Percentiles rank a stretch among this genome's conserved stretches.
phyloP scores from a whole-genome alignment of 1,140 invertebrate genomes.

The Chymomyza costata region DNA sequence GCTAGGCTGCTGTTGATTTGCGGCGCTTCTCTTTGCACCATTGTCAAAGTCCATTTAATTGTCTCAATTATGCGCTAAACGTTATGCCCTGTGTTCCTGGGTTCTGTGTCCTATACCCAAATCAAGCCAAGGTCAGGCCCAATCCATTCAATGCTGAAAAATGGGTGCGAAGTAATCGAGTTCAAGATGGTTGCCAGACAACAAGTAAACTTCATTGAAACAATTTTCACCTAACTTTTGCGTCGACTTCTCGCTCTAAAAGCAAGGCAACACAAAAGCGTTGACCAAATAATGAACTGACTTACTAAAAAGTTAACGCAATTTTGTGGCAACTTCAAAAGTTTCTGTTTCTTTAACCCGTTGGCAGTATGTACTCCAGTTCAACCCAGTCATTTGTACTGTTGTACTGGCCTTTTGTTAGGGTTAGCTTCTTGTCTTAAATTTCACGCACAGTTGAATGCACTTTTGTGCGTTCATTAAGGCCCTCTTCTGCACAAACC shows the following conservation, averaged over 20 bases:
- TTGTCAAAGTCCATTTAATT: slow-evolving; percentile 72
- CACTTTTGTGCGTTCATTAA: slow-evolving; percentile 49
- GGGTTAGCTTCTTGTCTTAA: slow-evolving; percentile 12
- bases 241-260: background rate
- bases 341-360: slow-evolving; percentile 49
- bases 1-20: slow-evolving; percentile 49
- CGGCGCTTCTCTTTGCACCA: slow-evolving; percentile 41
- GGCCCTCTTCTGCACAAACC: background rate
- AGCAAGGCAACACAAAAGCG: background rate
- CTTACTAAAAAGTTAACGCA: slow-evolving; percentile 70
- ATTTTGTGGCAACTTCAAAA: slow-evolving; percentile 71
- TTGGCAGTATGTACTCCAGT: slow-evolving; percentile 11
- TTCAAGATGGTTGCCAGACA: slow-evolving; percentile 9
- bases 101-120: slow-evolving; percentile 37
- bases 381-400: slow-evolving; percentile 9
- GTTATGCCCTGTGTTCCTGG: slow-evolving; percentile 36
- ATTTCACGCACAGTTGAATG: slow-evolving; percentile 67
- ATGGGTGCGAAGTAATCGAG: slow-evolving; percentile 5
- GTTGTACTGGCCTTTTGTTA: slow-evolving; percentile 6
- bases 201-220: slow-evolving; percentile 45
- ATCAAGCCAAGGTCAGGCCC: slow-evolving; percentile 48
- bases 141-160: background rate
- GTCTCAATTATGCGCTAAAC: slow-evolving; percentile 68
- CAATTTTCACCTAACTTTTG: slow-evolving; percentile 38
- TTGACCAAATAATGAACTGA: slow-evolving; percentile 60